Evolutionary conservation across 2,797 vertebrate genomes (phyloP), one percentile per base, ranked within the genome.

Genomic region (Gallinago nigripennis): DNA sequence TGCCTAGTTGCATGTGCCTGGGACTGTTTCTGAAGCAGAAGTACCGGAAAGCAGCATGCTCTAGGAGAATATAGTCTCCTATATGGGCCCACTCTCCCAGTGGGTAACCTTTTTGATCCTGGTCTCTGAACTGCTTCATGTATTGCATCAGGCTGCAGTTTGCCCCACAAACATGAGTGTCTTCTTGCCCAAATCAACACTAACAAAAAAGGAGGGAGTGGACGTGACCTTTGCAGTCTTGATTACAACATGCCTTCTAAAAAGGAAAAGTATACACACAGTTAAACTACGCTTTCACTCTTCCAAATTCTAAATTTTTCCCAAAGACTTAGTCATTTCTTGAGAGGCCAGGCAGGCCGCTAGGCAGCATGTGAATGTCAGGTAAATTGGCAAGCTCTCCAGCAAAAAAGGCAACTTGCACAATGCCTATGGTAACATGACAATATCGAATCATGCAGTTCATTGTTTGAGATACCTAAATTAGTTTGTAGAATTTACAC

Each of bases 381-480:
- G 91, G 86, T 94, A 73, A 88, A 72, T 45, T 66, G 48, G 20
- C 31, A 88, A 78, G 27, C 2, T 73, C 65, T 71, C 53, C 37
- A 57, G 35, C 30, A 48, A 69, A 88, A 91, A 76, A 86, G 41
- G 48, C 51, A 90, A 66, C 48, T 14, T 79, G 78, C 39, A 61
- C 57, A 88, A 61, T 82, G 50, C 53, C 85, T 0, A 0, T 82
- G 39, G 53, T 86, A 76, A 86, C 0, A 4, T 64, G 82, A 92
- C 58, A 7, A 0, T 46, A 86, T 54, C 25, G 2, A 92, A 92
- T 88, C 61, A 94, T 68, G n/a, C 28, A 46, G 63, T 60, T 58
- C 61, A 43, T 87, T 94, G 82, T 95, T 57, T 56, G 28, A 90
- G 80, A 75, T 84, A 84, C 89, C 92, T 90, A 88, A 95, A 94